Base-by-base conservation (phyloP, 2,797 vertebrate species). In the Parauchenoglanis punctatus region DNA sequence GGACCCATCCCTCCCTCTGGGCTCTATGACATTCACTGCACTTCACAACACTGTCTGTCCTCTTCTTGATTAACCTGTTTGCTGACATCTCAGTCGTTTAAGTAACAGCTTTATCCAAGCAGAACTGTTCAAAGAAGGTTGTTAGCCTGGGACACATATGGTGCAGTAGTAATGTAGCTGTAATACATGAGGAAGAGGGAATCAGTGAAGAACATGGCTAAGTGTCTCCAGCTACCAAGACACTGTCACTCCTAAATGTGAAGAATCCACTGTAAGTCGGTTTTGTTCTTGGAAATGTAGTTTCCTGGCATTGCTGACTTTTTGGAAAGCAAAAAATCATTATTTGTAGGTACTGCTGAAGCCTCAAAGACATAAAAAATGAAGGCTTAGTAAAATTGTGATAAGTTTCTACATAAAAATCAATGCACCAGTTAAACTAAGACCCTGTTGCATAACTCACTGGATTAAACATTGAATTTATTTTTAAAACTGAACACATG, bases 291-390 rank as follows among this genome's bases (percentile, higher is more conserved):
- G 73, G 77, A 85, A 88, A 52, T 82, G 70, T 80, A 89, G 89
- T 80, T 90, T 65, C 84, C 84, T 75, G 84, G 77, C 84, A 87
- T 84, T 86, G 86, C 88, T 89, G 65, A 75, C 54, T 31, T 76
- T 88, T 44, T 68, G 70, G 75, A 85, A 11, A 68, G 80, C 31
- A 87, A 82, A 86, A 86, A 73, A 49, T 84, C 25, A 49, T 73
- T 76, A 63, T 87, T 84, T 35, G 12, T 86, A 81, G n/a, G 73
- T 49, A 31, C 59, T 81, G 35, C 52, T 67, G 61, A 82, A 90
- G 40, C 28, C 17, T 35, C 76, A 78, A 58, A 54, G 44, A 46
- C 63, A n/a, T 82, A 10, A 58, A 73, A 49, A 61, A 63, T 25
- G 18, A 40, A 18, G 18, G 18, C 35, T 81, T 81, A 23, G 52